Base-by-base conservation (phyloP, 2,888 invertebrate genomes). In the Lycophotia porphyrea region DNA sequence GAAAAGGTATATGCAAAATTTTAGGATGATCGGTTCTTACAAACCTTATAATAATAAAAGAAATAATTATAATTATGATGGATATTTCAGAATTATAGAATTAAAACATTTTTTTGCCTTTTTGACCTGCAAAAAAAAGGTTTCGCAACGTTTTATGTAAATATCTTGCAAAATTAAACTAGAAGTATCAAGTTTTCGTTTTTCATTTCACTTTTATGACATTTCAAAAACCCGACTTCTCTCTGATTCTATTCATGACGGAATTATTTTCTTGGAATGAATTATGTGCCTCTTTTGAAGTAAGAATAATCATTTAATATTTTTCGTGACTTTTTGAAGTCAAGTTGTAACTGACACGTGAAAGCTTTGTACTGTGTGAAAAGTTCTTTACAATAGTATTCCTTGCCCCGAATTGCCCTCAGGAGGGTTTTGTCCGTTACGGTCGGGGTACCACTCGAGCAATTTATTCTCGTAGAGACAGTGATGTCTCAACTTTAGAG, bases 391-490 rank as follows among this genome's bases (percentile, higher is more conserved):
- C 9, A 68, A 77, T 71, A 78, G 83, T 83, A 85, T 78, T 71
- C 85, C 86, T 80, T 74, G 60, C 58, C 31, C 31, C 44, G 65
- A 80, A 85, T 77, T 72, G 77, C 74, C 58, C 84, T 80, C 80
- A 58, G 34, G 83, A 87, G 85, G 70, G 60, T n/a, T 61, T 71
- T 47, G 67, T 71, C 82, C 74, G 72, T 76, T 78, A 76, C 36
- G 64, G 42, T 39, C 44, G 47, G 31, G 85, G 76, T 69, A 77
- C 82, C 80, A 84, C 78, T 69, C 74, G 24, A 31, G 74, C 87
- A 87, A 87, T 86, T 86, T 86, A 87, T 86, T 74, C 58, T 76
- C 76, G 70, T 65, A 67, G 74, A 49, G 72, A 86, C 87, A 81
- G 84, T 88, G 86, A 86, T 73, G 79, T 81, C 70, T 88, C 58